phyloP scores from a whole-genome alignment of 2,888 invertebrate genomes.

The Latrodectus hesperus region DNA sequence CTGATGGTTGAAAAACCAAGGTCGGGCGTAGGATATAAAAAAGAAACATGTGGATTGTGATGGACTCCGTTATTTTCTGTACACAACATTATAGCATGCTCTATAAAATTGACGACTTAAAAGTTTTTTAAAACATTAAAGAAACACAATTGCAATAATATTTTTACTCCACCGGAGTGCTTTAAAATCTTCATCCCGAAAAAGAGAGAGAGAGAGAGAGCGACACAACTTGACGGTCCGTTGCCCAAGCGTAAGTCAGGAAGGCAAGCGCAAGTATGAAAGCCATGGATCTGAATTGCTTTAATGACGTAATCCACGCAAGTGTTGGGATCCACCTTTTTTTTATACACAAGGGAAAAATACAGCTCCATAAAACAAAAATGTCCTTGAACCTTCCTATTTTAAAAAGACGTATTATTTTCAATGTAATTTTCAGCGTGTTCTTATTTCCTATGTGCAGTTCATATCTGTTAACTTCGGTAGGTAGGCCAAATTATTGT shows the following conservation, averaged over 20 bases:
- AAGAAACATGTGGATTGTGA: no score
- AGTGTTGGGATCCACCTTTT: conserved; percentile 2
- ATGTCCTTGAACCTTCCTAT: conserved; percentile 29
- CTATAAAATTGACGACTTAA: no score
- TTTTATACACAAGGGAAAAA: background rate
- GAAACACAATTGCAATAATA: no score
- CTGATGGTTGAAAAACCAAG: no score
- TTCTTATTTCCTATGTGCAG: conserved; percentile 10
- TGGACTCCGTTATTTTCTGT: no score
- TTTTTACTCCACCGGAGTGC: no score
- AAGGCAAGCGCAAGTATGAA: conserved; percentile 6
- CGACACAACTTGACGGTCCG: conserved; percentile 9
- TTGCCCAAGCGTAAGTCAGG: conserved; percentile 35
- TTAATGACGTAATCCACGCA: conserved; percentile 37
- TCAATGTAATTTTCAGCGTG: background rate
- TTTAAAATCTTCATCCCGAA: no score
- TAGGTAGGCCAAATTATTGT: conserved; percentile 19
- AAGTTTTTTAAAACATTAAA: no score
- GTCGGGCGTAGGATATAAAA: no score
- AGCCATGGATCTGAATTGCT: conserved; percentile 30
- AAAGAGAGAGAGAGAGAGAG: no score
- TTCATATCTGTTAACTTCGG: background rate
- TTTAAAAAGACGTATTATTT: conserved; percentile 6
- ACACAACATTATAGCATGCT: no score
- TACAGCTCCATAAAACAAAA: conserved; percentile 9